Conservation (phyloP, 2,113 vertebrate genomes). For the Saimiri boliviensis region DNA sequence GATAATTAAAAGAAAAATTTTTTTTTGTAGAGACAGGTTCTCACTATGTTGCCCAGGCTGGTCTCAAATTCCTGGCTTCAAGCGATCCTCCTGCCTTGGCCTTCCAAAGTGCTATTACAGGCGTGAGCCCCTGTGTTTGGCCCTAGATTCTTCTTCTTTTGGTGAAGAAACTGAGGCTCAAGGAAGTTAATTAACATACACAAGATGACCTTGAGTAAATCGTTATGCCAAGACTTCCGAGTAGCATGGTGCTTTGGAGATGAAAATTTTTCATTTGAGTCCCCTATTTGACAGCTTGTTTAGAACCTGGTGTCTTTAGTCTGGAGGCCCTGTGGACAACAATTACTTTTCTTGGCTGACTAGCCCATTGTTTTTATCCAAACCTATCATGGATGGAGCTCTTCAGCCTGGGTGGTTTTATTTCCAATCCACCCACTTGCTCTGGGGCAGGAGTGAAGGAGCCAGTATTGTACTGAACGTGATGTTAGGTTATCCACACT, state of each 20-base stretch:
- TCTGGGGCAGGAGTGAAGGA: background rate
- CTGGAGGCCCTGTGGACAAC: rapidly evolving
- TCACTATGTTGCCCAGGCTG: too few species aligned
- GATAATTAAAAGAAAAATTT: too few species aligned
- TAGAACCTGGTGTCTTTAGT: background rate
- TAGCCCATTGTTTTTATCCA: background rate
- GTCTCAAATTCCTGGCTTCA: too few species aligned
- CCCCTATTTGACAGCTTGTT: background rate
- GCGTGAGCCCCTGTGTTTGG: too few species aligned
- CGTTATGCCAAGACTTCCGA: background rate
- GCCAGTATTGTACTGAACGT: background rate
- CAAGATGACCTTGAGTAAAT: background rate
- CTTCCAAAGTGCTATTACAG: too few species aligned
- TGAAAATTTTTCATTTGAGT: background rate
- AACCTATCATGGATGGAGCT: background rate
- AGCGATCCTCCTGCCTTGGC: too few species aligned
- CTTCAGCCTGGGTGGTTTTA: background rate
- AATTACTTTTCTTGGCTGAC: background rate
- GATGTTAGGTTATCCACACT: background rate
- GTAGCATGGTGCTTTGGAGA: background rate
- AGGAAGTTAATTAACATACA: background rate
- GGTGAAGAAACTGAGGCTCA: background rate
- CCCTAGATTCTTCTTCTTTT: background rate
- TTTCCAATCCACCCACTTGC: background rate
- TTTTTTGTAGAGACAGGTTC: too few species aligned